phyloP scores from a whole-genome alignment of 2,888 invertebrate species.

The Callinectes sapidus region DNA sequence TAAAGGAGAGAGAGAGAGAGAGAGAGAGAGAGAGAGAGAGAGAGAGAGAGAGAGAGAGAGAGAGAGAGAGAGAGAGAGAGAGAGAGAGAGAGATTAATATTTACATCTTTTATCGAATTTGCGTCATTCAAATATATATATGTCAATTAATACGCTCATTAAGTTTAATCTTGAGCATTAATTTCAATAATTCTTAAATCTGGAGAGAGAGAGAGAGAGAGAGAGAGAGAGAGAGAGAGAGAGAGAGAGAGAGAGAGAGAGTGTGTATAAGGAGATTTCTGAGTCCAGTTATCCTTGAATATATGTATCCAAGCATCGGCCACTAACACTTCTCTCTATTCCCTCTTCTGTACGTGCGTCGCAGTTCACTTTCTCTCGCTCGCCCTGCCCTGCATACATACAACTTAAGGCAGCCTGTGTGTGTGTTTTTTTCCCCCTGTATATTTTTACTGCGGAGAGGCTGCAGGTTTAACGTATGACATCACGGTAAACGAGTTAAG shows the following conservation, averaged over 20 bases:
- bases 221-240: slow-evolving; percentile 4
- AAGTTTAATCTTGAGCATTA: too few relatives aligned
- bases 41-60: slow-evolving; percentile 9
- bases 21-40: background rate
- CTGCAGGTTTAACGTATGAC: background rate
- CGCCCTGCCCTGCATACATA: background rate
- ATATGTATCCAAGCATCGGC: background rate
- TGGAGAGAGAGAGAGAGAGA: background rate
- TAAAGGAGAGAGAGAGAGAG: slow-evolving; percentile 9
- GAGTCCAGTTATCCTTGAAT: slow-evolving; percentile 20
- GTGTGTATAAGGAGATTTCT: background rate
- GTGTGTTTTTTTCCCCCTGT: background rate
- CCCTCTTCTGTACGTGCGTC: background rate
- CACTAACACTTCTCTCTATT: background rate
- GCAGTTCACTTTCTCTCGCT: background rate
- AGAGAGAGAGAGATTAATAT: too few relatives aligned
- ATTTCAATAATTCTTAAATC: too few relatives aligned
- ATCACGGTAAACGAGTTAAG: background rate
- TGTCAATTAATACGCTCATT: too few relatives aligned
- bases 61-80: too few relatives aligned
- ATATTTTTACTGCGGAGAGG: background rate
- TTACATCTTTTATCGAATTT: too few relatives aligned
- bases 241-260: slow-evolving; percentile 29
- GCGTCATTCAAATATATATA: too few relatives aligned
- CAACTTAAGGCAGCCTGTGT: background rate